Base-by-base conservation (phyloP, 2,113 vertebrate species). In the Spea bombifrons region DNA sequence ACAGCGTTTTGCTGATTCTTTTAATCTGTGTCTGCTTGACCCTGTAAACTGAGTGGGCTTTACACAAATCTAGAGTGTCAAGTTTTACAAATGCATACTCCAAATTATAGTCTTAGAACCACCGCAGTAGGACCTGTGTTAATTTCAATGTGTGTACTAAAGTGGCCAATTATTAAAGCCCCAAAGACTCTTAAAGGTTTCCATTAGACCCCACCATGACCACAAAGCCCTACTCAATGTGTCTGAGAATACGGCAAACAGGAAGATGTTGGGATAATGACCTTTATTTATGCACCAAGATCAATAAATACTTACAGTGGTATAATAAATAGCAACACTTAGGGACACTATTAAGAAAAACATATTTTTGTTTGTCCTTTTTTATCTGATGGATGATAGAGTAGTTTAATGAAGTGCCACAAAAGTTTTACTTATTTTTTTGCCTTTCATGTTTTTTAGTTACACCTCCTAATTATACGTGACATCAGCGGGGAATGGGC, bases 121-220 rank as follows among this genome's bases (percentile, higher is more conserved):
- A 45, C 81, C 80, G 82, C 86, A 83, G 48, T 49, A 76, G 76
- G 82, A 85, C 83, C 78, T 84, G 80, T 15, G 45, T 88, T 87
- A 86, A 81, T 88, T 88, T 87, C 83, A 77, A 72, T 0, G 86
- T 88, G 78, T 73, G 83, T 61, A 43, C 82, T 84, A 82, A 84
- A 86, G 84, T 82, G 76, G 2, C 78, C 77, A 83, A 73, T 87
- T 85, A 85, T 86, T 81, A 17, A 64, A 16, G 8, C 66, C 0
- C 67, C 66, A 64, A 83, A 78, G 84, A 83, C 86, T 85, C 80
- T 84, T 83, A 85, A 83, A 84, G 83, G 55, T 68, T 81, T 82
- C 77, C 80, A 81, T 55, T 81, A 78, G 79, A 81, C 71, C 83
- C 80, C 83, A 71, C 77, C 59, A 65, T 74, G 8, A 59, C 81